A percentile compares a stretch with the other conserved stretches of the same genome.
Evolutionary conservation across 2,888 invertebrate species (phyloP).

Genomic region (Drepana falcataria): DNA sequence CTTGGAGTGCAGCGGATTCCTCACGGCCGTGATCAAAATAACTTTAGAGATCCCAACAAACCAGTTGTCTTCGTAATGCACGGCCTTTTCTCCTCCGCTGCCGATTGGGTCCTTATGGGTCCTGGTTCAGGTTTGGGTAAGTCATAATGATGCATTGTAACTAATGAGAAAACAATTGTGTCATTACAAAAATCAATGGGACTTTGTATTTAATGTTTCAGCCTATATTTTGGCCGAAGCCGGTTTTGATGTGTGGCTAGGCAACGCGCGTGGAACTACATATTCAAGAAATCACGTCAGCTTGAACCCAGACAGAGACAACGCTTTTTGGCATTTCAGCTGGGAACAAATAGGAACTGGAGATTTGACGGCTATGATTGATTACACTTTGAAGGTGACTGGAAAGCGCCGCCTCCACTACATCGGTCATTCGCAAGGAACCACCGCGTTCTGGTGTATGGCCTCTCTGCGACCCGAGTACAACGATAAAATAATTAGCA

Average conservation of each 20-base stretch:
- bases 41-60: conserved; percentile 43
- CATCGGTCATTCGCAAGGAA: conserved; percentile 86
- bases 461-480: conserved; percentile 79
- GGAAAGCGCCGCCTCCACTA: conserved; percentile 81
- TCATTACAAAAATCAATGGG: neutral
- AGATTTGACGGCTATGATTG: conserved; percentile 88
- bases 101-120: conserved; percentile 84
- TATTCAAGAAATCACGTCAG: conserved; percentile 77
- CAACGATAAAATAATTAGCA: conserved; percentile 79
- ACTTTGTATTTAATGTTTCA: conserved; percentile 14
- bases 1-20: conserved; percentile 36
- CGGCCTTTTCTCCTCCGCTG: conserved; percentile 83
- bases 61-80: conserved; percentile 79
- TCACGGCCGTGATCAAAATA: conserved; percentile 26
- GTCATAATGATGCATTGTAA: neutral
- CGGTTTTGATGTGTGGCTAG: conserved; percentile 87
- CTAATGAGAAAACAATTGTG: neutral
- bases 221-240: conserved; percentile 75
- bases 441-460: conserved; percentile 82
- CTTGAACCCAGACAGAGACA: conserved; percentile 38
- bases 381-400: conserved; percentile 80
- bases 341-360: conserved; percentile 88
- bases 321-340: conserved; percentile 82
- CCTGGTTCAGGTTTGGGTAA: conserved; percentile 81
- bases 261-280: conserved; percentile 85